Base-by-base conservation (phyloP, 2,888 invertebrate species). In the Meteorus cinctellus region DNA sequence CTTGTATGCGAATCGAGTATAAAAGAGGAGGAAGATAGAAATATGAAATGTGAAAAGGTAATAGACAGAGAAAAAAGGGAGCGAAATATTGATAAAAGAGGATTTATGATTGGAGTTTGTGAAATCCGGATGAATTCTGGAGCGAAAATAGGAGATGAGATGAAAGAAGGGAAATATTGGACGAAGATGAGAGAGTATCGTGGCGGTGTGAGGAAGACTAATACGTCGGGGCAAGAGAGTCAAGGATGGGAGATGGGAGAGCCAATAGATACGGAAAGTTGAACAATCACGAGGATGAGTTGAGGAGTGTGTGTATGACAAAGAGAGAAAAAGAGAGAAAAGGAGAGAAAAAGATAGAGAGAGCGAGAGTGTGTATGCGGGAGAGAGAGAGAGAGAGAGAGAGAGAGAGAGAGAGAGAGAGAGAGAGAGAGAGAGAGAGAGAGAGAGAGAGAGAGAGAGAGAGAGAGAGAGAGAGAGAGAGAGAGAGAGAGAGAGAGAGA, bases 1-100 rank as follows among this genome's bases (percentile, higher is more conserved):
- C 66, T 74, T 71, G 70, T 74, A 72, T 71, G 70, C 65, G 70
- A 62, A 74, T 74, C 73, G 41, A 77, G 77, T 76, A 70, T 75
- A 59, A 66, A 70, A 34, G 70, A 63, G 19, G 24, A 60, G 51
- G 48, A 76, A 69, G 65, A 63, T 41, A 59, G 62, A 59, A 36
- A 27, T 45, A 65, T 71, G 60, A 45, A 45, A 19, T 27, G 41
- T 55, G 34, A 41, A 31, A 29, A 48, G n/a, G 31, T 6, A 29
- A 74, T 24, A 34, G 45, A 31, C 19, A 36, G 31, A 63, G 10
- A 24, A 4, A 70, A 16, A 45, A 45, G 19, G 19, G 16, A 31
- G 65, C 10, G 31, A 66, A 19, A 24, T 19, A 34, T 65, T 63
- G 24, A 70, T 51, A 29, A 19, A 14, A 16, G 48, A 19, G 48